phyloP scores from a whole-genome alignment of 2,113 vertebrate genomes.

The Boulengeromyrus knoepffleri region DNA sequence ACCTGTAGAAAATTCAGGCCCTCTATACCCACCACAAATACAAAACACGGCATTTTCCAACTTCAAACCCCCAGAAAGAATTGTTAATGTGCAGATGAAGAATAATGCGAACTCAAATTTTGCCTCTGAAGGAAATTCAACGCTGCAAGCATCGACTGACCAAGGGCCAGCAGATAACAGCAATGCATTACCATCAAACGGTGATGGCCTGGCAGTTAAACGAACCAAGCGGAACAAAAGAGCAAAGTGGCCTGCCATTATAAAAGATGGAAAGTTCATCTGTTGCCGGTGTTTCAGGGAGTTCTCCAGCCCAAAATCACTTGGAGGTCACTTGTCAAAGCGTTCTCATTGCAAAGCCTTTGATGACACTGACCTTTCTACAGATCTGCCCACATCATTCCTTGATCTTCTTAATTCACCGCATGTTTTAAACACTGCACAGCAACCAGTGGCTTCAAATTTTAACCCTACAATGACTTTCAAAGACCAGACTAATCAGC shows the following conservation, averaged over 20 bases:
- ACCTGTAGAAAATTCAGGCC: constrained; percentile 53
- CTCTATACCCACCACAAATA: constrained; percentile 63
- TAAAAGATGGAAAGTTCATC: constrained; percentile 86
- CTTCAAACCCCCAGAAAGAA: constrained; percentile 57
- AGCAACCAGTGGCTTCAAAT: constrained; percentile 51
- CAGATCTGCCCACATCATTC: constrained; percentile 73
- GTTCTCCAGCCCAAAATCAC: constrained; percentile 84
- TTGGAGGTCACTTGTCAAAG: constrained; percentile 93
- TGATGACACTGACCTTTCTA: constrained; percentile 69
- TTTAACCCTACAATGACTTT: constrained; percentile 57
- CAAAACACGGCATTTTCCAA: constrained; percentile 53
- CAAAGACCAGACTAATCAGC: constrained; percentile 65
- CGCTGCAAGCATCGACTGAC: constrained; percentile 10
- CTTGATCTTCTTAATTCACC: constrained; percentile 84
- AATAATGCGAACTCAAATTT: constrained; percentile 51
- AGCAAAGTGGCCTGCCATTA: constrained; percentile 89
- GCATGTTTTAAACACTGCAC: constrained; percentile 57
- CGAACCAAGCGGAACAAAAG: constrained; percentile 71
- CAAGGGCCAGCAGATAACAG: constrained; percentile 21
- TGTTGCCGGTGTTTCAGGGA: constrained; percentile 85
- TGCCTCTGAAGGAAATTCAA: constrained; percentile 43
- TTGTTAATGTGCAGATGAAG: constrained; percentile 55
- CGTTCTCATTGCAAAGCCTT: constrained; percentile 81
- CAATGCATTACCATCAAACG: constrained; percentile 40
- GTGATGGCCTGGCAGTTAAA: constrained; percentile 62